phyloP scores from a whole-genome alignment of 37 sponge, comb jelly and placozoan genomes.

The Spongia lamella region DNA sequence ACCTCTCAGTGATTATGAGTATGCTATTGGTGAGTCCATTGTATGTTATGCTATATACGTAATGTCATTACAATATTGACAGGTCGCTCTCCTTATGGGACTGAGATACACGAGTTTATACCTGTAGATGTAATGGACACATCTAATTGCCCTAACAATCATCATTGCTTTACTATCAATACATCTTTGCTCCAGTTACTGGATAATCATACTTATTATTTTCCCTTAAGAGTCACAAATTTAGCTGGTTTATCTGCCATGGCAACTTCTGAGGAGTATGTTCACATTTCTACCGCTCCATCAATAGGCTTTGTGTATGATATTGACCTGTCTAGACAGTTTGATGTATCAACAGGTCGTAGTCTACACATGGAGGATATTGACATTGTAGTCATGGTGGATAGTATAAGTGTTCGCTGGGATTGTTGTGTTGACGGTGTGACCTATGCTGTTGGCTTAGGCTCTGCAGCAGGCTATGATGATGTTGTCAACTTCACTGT shows the following conservation, averaged over 20 bases:
- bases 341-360: not conserved
- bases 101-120: conserved; percentile 15
- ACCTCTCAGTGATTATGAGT: conserved; percentile 14
- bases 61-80: not conserved
- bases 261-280: conserved; percentile 10
- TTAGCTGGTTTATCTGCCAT: conserved; percentile 33
- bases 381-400: conserved; percentile 26
- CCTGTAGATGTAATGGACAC: conserved; percentile 10
- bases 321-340: not conserved
- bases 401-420: conserved; percentile 25
- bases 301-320: conserved; percentile 36
- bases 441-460: conserved; percentile 40
- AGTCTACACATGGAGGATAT: conserved; percentile 28
- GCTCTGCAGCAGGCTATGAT: conserved; percentile 29
- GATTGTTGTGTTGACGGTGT: conserved; percentile 27
- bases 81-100: conserved; percentile 38
- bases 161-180: conserved; percentile 48
- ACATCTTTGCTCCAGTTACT: conserved; percentile 13
- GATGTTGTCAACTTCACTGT: conserved; percentile 21
- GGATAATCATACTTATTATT: conserved; percentile 30
- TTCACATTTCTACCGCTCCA: not conserved
- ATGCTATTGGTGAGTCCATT: conserved; percentile 55
- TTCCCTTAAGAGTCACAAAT: conserved; percentile 53
- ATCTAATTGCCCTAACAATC: conserved; percentile 12
- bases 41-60: not conserved